phyloP scores from a whole-genome alignment of 1,140 invertebrate genomes.

The Cecropterus lyciades region DNA sequence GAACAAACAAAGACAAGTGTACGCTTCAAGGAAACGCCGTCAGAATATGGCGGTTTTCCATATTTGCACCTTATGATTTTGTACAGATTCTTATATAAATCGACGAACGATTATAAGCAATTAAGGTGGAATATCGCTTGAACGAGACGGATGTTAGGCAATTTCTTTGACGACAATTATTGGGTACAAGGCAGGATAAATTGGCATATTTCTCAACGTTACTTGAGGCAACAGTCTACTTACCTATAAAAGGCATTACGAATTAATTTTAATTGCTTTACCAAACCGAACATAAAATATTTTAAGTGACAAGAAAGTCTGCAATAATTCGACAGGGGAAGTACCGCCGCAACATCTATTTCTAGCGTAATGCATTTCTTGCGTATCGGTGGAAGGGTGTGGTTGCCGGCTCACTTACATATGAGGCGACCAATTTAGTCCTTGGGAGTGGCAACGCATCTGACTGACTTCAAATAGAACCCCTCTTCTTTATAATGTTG shows the following conservation, averaged over 20 bases:
- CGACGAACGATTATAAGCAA: constrained; percentile 17
- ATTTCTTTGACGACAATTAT: constrained; percentile 23
- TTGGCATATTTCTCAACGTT: constrained; percentile 5
- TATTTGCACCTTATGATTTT: constrained; percentile 30
- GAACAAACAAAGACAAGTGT: constrained; percentile 72
- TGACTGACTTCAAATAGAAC: too few relatives aligned
- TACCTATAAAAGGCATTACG: not conserved
- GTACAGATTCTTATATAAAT: constrained; percentile 11
- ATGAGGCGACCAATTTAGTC: too few relatives aligned
- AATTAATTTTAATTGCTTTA: too few relatives aligned
- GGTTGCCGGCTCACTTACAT: too few relatives aligned
- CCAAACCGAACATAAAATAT: too few relatives aligned
- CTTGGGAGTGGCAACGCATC: too few relatives aligned
- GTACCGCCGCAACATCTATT: too few relatives aligned
- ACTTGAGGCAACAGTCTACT: not conserved
- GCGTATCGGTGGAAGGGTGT: too few relatives aligned
- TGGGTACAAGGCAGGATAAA: constrained; percentile 14
- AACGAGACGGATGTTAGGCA: constrained; percentile 6
- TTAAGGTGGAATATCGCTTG: constrained; percentile 23
- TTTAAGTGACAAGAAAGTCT: too few relatives aligned
- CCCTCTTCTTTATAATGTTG: too few relatives aligned
- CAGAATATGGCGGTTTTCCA: constrained; percentile 61
- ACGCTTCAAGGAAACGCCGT: constrained; percentile 74
- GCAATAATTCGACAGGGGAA: too few relatives aligned
- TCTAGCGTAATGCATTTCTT: too few relatives aligned